Evolutionary conservation across 2,888 invertebrate species (phyloP).

Genomic region (Ctenicera cuprea): DNA sequence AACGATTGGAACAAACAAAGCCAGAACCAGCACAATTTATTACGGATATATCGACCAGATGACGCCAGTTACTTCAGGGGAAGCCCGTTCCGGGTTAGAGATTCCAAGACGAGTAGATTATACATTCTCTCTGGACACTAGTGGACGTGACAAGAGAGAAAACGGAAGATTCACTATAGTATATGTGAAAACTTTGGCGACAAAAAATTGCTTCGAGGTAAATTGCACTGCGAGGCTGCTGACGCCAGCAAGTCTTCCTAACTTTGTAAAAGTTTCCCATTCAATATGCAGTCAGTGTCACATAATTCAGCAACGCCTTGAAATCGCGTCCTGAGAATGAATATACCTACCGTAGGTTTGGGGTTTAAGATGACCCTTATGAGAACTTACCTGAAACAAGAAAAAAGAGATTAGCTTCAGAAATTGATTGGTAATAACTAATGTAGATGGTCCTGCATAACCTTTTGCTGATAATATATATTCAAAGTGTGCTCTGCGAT

Average conservation of each 20-base stretch:
- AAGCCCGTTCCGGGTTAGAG: not conserved
- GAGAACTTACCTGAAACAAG: constrained; percentile 12
- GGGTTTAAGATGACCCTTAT: not conserved
- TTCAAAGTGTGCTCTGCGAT: too few species aligned
- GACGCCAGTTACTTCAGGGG: constrained; percentile 23
- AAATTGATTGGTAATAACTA: not conserved
- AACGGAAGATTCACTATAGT: constrained; percentile 12
- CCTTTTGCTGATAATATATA: too few species aligned
- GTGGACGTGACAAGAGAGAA: constrained; percentile 34
- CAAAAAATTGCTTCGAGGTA: constrained; percentile 26
- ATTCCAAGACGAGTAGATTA: not conserved
- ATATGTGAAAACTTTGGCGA: constrained; percentile 25
- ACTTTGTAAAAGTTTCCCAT: constrained; percentile 30
- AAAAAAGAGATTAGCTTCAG: not conserved
- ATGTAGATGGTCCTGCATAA: too few species aligned
- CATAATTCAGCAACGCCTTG: constrained; percentile 10
- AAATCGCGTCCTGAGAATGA: not conserved
- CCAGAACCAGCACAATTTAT: constrained; percentile 20
- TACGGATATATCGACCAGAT: constrained; percentile 26
- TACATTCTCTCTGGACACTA: constrained; percentile 19
- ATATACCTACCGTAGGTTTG: not conserved
- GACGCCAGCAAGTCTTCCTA: constrained; percentile 28
- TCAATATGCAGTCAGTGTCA: constrained; percentile 27
- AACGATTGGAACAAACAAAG: constrained; percentile 13
- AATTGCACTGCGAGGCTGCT: constrained; percentile 35